phyloP scores from a whole-genome alignment of 2,888 invertebrate genomes.

The Serripes groenlandicus region DNA sequence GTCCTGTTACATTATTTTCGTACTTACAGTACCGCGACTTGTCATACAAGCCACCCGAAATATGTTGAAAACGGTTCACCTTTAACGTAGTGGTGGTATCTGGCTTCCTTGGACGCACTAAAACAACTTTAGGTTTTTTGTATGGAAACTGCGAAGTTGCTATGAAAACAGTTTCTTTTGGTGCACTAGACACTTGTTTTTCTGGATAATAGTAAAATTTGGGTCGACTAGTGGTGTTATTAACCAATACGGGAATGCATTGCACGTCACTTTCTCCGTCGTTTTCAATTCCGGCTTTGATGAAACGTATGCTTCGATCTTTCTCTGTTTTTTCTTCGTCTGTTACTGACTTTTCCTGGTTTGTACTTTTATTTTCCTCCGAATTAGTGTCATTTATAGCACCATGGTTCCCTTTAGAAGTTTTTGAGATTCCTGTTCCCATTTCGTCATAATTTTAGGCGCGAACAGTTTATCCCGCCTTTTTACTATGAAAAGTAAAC shows the following conservation, averaged over 20 bases:
- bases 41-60: neutral
- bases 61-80: neutral
- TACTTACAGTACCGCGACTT: neutral
- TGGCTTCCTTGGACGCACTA: constrained; percentile 31
- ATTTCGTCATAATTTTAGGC: no score
- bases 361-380: no score
- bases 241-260: neutral
- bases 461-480: neutral
- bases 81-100: neutral
- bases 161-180: constrained; percentile 40
- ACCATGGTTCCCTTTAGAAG: no score
- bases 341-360: neutral
- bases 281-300: constrained; percentile 24
- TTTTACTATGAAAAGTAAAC: neutral
- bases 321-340: neutral
- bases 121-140: constrained; percentile 53
- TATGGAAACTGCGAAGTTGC: constrained; percentile 55
- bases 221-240: neutral
- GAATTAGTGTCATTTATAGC: neutral
- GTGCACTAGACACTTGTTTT: neutral
- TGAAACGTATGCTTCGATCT: neutral
- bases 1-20: neutral
- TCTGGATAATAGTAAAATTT: constrained; percentile 49
- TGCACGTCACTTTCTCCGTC: neutral
- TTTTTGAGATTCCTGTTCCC: constrained; percentile 9